Percentiles rank a stretch among this genome's conserved stretches.
Conservation (phyloP, 2,113 vertebrate genomes). For the Burhinus oedicnemus region DNA sequence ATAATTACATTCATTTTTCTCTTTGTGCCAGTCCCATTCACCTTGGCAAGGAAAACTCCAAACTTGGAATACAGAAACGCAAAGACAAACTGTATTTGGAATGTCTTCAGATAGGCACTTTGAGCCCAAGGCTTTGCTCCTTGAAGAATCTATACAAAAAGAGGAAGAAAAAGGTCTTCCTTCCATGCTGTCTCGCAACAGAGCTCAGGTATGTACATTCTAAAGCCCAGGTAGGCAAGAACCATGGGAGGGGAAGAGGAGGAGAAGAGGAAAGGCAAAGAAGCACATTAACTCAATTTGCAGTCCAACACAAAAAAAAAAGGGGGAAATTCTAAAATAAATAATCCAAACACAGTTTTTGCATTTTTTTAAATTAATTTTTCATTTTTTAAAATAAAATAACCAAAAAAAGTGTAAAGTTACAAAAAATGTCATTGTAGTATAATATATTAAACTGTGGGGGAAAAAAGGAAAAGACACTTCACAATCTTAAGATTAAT, state of each 20-base stretch:
- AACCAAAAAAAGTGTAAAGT: slow-evolving; percentile 97
- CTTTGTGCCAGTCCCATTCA: slow-evolving; percentile 90
- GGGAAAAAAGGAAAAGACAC: slow-evolving; percentile 88
- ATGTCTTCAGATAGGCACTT: slow-evolving; percentile 95
- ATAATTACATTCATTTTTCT: slow-evolving; percentile 97
- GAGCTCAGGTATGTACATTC: slow-evolving; percentile 81
- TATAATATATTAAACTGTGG: slow-evolving; percentile 99
- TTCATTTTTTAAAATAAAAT: slow-evolving; percentile 95
- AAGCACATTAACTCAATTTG: slow-evolving; percentile 89
- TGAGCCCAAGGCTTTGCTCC: slow-evolving; percentile 75
- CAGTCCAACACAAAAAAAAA: slow-evolving; percentile 89
- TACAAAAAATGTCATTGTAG: slow-evolving; percentile 98
- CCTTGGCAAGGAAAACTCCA: slow-evolving; percentile 82
- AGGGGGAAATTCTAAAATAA: slow-evolving; percentile 90
- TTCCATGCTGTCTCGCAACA: slow-evolving; percentile 71
- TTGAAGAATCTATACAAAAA: slow-evolving; percentile 77
- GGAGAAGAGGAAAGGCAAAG: slow-evolving; percentile 65
- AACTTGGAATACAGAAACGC: slow-evolving; percentile 83
- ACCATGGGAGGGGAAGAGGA: slow-evolving; percentile 68
- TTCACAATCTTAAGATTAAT: slow-evolving; percentile 99
- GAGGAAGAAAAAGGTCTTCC: slow-evolving; percentile 75
- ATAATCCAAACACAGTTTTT: slow-evolving; percentile 96
- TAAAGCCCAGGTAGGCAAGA: slow-evolving; percentile 77
- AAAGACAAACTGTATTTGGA: slow-evolving; percentile 87
- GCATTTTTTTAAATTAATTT: slow-evolving; percentile 99